Evolutionary conservation across 1,140 invertebrate species (phyloP).

Genomic region (Antheraea mylitta): DNA sequence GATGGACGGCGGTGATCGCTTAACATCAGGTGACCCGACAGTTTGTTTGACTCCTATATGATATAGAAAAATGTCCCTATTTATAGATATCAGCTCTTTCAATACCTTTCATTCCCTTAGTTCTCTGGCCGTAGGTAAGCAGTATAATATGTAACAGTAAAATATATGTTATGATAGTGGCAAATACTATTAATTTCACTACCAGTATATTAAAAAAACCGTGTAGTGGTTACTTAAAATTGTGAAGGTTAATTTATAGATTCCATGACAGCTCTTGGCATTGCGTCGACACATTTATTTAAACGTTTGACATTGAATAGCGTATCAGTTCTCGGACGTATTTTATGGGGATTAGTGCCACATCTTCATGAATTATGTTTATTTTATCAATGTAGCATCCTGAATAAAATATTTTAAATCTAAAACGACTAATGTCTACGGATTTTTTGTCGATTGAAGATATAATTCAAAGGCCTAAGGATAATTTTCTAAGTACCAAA

Average conservation of each 20-base stretch:
- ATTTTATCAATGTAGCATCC: background rate
- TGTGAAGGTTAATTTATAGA: conserved; percentile 8
- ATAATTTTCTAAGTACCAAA: background rate
- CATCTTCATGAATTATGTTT: background rate
- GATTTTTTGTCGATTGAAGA: background rate
- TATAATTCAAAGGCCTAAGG: background rate
- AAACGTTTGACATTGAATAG: conserved; percentile 26
- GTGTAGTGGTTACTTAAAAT: background rate
- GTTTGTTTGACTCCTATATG: no score
- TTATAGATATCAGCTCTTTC: no score
- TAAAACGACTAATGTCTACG: background rate
- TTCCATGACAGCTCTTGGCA: conserved; percentile 26
- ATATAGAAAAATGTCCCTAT: no score
- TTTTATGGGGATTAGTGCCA: conserved; percentile 18
- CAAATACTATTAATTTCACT: background rate
- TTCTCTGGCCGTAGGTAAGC: no score
- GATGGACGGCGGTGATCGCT: no score
- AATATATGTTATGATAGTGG: background rate
- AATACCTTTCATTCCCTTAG: no score
- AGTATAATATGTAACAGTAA: no score
- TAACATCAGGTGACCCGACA: no score
- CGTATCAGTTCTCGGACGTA: conserved; percentile 17
- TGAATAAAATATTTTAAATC: background rate
- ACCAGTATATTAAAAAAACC: background rate
- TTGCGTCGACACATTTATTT: conserved; percentile 22